Base-by-base conservation (phyloP, 30 jellyfish, hydroid and myxozoan genomes). In the Chrysaora quinquecirrha region DNA sequence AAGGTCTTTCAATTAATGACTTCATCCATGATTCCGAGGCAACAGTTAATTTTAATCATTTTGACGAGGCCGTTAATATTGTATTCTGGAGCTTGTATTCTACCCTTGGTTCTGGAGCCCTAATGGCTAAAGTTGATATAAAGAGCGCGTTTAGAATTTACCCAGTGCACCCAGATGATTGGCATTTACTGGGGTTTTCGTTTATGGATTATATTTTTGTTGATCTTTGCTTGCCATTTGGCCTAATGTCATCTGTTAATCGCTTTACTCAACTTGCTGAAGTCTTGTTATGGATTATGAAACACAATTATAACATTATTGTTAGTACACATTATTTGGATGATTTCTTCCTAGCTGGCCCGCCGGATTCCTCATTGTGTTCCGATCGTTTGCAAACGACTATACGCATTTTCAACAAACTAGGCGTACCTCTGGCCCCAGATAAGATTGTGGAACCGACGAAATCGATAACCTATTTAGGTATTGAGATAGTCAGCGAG, bases 291-390 rank as follows among this genome's bases (percentile, higher is more conserved):
- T 58, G 72, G 72, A 58, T 58, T 58, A 4, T 58, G 20, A 20
- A 19, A 19, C 9, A 58, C 32, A 58, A 58, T 25, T 25, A 19
- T 25, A 10, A 58, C 20, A 4, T 58, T 4, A 58, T 22, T 20
- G 12, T 4, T 20, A 6, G 9, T 58, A 67, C 79, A 20, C 79
- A 67, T 30, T 67, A 67, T 33, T 24, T 67, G 1, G 79, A 67
- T 67, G 72, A 58, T 20, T 58, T 58, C 32, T 19, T 58, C 23
- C 23, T 58, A 9, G 72, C 72, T 4, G 72, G 72, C 9, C 72
- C 72, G 11, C 22, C 72, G 32, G 72, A 20, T 4, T 58, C 72
- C 9, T 11, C 11, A 10, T 10, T 20, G 10, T 58, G 72, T 20
- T 11, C 10, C 9, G 23, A 6, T 11, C 6, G 28, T 22, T 4